Evolutionary conservation across 2,888 invertebrate genomes (phyloP).

Genomic region (Chrysodeixis includens): DNA sequence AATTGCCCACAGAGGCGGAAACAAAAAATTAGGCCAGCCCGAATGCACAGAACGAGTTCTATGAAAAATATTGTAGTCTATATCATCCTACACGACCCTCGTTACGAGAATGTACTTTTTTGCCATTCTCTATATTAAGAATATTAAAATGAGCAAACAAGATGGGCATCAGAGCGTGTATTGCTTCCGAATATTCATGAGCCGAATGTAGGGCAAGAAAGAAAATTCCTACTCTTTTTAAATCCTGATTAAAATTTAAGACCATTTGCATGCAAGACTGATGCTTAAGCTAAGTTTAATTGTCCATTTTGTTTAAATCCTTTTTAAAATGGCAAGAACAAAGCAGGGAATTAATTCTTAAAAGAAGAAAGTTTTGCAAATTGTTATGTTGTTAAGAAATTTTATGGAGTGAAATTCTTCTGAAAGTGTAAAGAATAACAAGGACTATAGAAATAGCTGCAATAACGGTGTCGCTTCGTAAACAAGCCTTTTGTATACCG

Average conservation of each 20-base stretch:
- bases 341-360: neutral
- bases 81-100: conserved; percentile 47
- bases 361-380: conserved; percentile 20
- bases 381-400: conserved; percentile 24
- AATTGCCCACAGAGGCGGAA: conserved; percentile 68
- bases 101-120: conserved; percentile 51
- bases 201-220: conserved; percentile 33
- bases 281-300: neutral
- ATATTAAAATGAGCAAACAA: conserved; percentile 54
- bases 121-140: conserved; percentile 47
- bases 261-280: neutral
- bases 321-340: neutral
- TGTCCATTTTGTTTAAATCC: neutral
- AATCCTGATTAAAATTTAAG: conserved; percentile 27
- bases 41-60: conserved; percentile 59
- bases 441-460: conserved; percentile 62
- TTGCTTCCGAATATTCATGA: conserved; percentile 49
- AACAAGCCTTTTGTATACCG: conserved; percentile 44
- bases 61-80: conserved; percentile 58
- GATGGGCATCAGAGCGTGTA: conserved; percentile 28
- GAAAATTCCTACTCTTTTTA: conserved; percentile 33
- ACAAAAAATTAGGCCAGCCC: conserved; percentile 64
- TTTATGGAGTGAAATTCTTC: conserved; percentile 42
- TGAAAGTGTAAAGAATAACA: conserved; percentile 60
- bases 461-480: conserved; percentile 50